Conservation (phyloP, 2,113 vertebrate genomes). For the Erinaceus europaeus region DNA sequence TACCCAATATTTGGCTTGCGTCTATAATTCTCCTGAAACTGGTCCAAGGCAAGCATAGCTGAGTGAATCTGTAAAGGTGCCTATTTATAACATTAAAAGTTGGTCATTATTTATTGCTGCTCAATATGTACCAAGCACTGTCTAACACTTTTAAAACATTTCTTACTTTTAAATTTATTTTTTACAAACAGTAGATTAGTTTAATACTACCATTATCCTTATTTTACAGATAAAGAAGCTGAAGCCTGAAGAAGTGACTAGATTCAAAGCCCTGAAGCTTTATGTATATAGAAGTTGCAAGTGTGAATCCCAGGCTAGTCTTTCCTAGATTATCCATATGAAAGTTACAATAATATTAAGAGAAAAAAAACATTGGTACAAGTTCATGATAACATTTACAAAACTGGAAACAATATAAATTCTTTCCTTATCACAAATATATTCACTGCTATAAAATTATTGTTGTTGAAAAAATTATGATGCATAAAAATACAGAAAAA, state of each 20-base stretch:
- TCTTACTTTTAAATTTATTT: slow-evolving; percentile 31
- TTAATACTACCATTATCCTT: too few species aligned
- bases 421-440: neutral
- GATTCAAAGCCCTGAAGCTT: neutral
- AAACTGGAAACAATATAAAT: neutral
- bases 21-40: slow-evolving; percentile 90
- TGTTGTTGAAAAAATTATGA: too few species aligned
- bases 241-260: slow-evolving; percentile 7
- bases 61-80: slow-evolving; percentile 91
- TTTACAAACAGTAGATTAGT: neutral
- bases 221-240: slow-evolving; percentile 1
- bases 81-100: slow-evolving; percentile 79
- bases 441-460: slow-evolving; percentile 23
- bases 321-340: neutral
- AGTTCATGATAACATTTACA: neutral
- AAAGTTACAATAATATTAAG: neutral
- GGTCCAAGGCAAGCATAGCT: slow-evolving; percentile 93
- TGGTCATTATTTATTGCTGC: neutral
- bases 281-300: neutral
- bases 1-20: slow-evolving; percentile 92
- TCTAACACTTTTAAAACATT: neutral
- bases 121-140: neutral
- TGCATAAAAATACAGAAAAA: too few species aligned
- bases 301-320: neutral
- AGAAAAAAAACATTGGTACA: neutral